A percentile compares a stretch with the other conserved stretches of the same genome.
These are phyloP conservation scores for Heliconius melpomene DNA, from an alignment of 1,140 invertebrate species.

Conservation along the genomic window DNA sequence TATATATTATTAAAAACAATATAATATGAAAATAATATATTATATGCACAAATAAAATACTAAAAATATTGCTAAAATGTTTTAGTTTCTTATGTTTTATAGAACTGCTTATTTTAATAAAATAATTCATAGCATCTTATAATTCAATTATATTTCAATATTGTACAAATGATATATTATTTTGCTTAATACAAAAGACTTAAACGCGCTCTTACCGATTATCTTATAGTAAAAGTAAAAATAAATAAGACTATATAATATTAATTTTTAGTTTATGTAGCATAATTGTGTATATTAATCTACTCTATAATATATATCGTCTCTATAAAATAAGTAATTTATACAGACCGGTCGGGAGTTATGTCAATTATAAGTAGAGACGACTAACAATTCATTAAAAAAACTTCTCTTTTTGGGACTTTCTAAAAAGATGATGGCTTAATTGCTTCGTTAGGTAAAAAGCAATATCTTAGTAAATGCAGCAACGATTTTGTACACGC, in stretches of 20 bases:
- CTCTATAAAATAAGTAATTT: background rate
- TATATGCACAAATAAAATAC: background rate
- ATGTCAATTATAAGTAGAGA: slow-evolving; percentile 7
- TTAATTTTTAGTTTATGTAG: background rate
- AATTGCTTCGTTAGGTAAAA: slow-evolving; percentile 24
- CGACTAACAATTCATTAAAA: slow-evolving; percentile 22
- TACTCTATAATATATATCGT: background rate
- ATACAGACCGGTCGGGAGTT: background rate
- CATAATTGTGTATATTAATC: background rate
- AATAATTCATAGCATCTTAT: background rate
- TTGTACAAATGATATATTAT: background rate
- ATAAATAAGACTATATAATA: no score
- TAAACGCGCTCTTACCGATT: background rate
- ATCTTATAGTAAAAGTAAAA: background rate
- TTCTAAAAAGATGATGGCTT: slow-evolving; percentile 25
- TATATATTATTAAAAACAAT: background rate
- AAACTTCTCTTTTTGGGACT: slow-evolving; percentile 23
- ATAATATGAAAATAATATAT: background rate
- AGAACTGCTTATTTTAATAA: background rate
- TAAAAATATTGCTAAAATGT: background rate
- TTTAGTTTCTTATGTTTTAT: background rate
- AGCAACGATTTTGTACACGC: slow-evolving; percentile 25
- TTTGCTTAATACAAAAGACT: background rate
- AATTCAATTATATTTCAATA: background rate
- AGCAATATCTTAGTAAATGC: slow-evolving; percentile 24